These are phyloP conservation scores for Oscheius sp. DNA, from an alignment of 1,140 invertebrate genomes.

Conservation along the genomic window DNA sequence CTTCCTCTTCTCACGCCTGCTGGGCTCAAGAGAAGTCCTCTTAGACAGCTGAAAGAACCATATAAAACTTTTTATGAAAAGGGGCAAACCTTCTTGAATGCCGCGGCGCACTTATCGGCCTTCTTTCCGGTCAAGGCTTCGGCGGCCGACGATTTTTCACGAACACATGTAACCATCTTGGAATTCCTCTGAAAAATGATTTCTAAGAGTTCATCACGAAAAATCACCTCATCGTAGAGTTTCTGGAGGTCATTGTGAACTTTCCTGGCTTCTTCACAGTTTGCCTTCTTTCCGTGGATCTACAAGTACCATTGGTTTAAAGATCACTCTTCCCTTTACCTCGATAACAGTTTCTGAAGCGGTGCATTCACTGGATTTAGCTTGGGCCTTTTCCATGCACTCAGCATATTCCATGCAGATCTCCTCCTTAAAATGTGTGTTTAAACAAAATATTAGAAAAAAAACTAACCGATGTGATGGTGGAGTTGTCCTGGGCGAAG, in stretches of 20 bases:
- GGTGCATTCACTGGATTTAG: constrained; percentile 21
- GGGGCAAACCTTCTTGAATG: constrained; percentile 10
- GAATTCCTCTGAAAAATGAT: constrained; percentile 7
- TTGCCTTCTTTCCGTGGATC: constrained; percentile 22
- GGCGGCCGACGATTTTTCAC: constrained; percentile 8
- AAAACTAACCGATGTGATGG: neutral
- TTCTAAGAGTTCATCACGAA: constrained; percentile 10
- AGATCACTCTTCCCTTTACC: neutral
- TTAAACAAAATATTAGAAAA: neutral
- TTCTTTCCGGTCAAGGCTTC: constrained; percentile 21
- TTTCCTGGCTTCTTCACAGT: constrained; percentile 23
- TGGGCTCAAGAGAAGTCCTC: constrained; percentile 17
- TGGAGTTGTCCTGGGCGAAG: neutral
- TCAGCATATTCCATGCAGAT: constrained; percentile 30
- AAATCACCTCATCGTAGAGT: constrained; percentile 9
- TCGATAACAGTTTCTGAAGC: constrained; percentile 17
- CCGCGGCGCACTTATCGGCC: constrained; percentile 10
- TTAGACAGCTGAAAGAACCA: neutral
- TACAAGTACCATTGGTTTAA: neutral
- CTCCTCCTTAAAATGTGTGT: neutral
- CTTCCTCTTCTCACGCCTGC: constrained; percentile 12
- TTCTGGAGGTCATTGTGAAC: constrained; percentile 18
- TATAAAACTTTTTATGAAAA: neutral
- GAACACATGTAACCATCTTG: constrained; percentile 26
- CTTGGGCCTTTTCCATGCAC: constrained; percentile 24